These are phyloP conservation scores for Phoxinus phoxinus DNA, from an alignment of 2,113 vertebrate species.

Conservation along the genomic window DNA sequence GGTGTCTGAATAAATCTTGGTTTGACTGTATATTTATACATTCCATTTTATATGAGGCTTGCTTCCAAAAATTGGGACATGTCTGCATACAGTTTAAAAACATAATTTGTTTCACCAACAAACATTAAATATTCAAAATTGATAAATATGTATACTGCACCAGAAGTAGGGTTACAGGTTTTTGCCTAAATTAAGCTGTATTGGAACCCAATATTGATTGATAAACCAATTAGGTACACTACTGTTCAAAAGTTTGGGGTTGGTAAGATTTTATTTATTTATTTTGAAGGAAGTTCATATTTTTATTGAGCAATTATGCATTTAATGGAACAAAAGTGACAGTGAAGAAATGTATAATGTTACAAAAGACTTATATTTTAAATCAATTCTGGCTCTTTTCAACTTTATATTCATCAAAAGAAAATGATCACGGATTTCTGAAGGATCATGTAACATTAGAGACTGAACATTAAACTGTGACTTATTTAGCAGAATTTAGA, in stretches of 20 bases:
- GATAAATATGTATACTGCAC: too few relatives aligned
- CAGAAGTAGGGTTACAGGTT: too few relatives aligned
- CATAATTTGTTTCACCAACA: background rate
- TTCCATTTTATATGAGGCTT: background rate
- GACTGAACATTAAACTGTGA: too few relatives aligned
- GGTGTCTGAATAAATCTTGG: too few relatives aligned
- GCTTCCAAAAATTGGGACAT: background rate
- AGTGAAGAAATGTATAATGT: background rate
- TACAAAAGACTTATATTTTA: background rate
- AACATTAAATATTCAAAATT: background rate
- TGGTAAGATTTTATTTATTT: background rate
- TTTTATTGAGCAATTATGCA: background rate
- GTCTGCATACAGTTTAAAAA: background rate
- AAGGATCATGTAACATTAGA: background rate
- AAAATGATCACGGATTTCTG: background rate
- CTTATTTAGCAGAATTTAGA: too few relatives aligned
- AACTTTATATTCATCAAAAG: background rate
- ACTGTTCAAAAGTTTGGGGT: background rate
- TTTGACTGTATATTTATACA: too few relatives aligned
- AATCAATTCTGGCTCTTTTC: background rate
- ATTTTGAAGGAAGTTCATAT: background rate
- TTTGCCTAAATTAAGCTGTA: background rate
- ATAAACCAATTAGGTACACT: background rate
- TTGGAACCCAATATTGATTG: background rate
- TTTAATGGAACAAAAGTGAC: background rate